phyloP scores from a whole-genome alignment of 2,888 invertebrate genomes.

The Clunio marinus region DNA sequence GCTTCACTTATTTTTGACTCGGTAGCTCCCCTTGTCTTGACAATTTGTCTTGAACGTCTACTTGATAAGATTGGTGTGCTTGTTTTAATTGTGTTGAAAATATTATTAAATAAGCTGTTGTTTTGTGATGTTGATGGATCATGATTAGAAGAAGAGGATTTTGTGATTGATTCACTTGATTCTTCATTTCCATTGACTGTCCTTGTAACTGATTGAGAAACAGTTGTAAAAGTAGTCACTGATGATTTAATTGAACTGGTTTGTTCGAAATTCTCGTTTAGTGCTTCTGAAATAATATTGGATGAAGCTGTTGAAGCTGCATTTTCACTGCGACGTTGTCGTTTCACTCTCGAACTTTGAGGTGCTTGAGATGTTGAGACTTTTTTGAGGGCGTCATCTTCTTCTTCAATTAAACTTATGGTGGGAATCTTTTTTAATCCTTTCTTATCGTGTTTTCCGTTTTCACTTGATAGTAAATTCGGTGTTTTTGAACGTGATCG shows the following conservation, averaged over 20 bases:
- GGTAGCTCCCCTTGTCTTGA: too few relatives aligned
- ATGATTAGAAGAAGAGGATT: neutral
- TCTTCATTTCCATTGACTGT: slow-evolving; percentile 15
- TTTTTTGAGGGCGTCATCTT: slow-evolving; percentile 10
- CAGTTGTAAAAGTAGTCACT: neutral
- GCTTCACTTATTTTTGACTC: too few relatives aligned
- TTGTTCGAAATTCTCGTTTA: too few relatives aligned
- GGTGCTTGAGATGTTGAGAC: neutral
- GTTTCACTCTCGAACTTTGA: neutral
- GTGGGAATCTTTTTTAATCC: slow-evolving; percentile 16
- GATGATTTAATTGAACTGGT: too few relatives aligned
- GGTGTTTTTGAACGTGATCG: slow-evolving; percentile 37
- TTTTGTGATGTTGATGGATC: slow-evolving; percentile 18
- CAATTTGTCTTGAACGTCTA: slow-evolving; percentile 11
- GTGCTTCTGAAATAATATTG: neutral
- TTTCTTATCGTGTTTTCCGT: slow-evolving; percentile 6
- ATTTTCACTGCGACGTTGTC: slow-evolving; percentile 17
- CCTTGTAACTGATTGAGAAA: neutral
- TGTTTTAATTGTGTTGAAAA: slow-evolving; percentile 39
- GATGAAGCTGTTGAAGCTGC: neutral
- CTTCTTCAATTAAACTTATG: slow-evolving; percentile 34
- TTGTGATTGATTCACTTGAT: neutral
- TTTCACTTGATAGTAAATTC: neutral
- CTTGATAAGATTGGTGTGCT: slow-evolving; percentile 40
- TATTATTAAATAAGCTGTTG: slow-evolving; percentile 30